A percentile compares a stretch with the other conserved stretches of the same genome.
Evolutionary conservation across 2,888 invertebrate species (phyloP).

Genomic region (Diachrysia chrysitis): DNA sequence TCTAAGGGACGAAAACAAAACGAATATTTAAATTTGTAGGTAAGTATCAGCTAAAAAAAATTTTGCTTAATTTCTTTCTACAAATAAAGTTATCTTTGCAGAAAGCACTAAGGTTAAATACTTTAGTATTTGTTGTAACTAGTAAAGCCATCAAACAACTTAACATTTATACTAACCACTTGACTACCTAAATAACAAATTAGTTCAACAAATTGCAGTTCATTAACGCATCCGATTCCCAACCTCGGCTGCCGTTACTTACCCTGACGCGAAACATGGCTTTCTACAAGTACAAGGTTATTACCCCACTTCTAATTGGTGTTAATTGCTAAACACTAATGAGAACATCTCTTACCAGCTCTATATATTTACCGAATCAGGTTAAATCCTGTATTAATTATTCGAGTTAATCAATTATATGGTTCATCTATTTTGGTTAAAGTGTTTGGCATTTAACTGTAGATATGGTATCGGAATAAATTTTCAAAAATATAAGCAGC

Average conservation of each 20-base stretch:
- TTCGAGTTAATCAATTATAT: background rate
- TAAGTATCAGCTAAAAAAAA: too few species aligned
- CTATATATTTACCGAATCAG: conserved; percentile 18
- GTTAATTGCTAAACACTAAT: conserved; percentile 52
- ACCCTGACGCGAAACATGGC: conserved; percentile 36
- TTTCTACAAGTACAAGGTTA: conserved; percentile 48
- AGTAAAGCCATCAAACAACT: background rate
- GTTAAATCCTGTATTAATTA: conserved; percentile 4
- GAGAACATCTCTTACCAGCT: conserved; percentile 38
- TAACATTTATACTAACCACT: background rate
- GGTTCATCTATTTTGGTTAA: background rate
- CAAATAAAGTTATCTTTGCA: background rate
- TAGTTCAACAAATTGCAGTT: conserved; percentile 46
- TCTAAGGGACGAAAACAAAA: too few species aligned
- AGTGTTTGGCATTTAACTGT: too few species aligned
- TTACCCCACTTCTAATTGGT: conserved; percentile 53
- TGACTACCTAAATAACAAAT: conserved; percentile 41
- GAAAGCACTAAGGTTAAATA: background rate
- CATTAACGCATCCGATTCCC: conserved; percentile 55
- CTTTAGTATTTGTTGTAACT: background rate
- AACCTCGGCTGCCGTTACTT: conserved; percentile 44
- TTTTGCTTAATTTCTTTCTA: too few species aligned
- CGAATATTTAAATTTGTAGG: too few species aligned
- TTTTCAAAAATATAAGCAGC: too few species aligned
- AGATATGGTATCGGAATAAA: too few species aligned